Base-by-base conservation (phyloP, 2,113 vertebrate genomes). In the Ochotona princeps region DNA sequence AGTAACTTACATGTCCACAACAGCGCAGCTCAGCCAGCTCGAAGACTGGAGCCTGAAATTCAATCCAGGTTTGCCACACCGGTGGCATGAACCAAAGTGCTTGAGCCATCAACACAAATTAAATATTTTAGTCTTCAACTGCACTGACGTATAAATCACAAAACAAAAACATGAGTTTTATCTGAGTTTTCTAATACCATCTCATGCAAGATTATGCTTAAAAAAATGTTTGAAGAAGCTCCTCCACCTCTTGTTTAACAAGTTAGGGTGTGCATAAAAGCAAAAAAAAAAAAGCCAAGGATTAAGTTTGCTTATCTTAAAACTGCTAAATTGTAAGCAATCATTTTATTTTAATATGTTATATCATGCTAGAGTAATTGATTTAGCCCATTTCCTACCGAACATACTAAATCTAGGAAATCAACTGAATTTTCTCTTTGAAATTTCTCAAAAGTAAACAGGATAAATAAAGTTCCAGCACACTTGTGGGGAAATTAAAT, bases 241-340 rank as follows among this genome's bases (percentile, higher is more conserved):
- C 23, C 15, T 8, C 32, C 83, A 54, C 44, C 17, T n/a, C 30
- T 87, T 32, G 20, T 76, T 30, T 72, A 28, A 82, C 11, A 2
- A 66, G 73, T 93, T 30, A 87, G 83, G 47, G 81, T 87, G 83
- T 82, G 74, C 54, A 75, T 32, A 80, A 83, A 8, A 38, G 38
- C n/a, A 87, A 0, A 1, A 79, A 44, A 44, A 44, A 89, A 91
- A 60, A 20, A 95, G 74, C 15, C 51, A 87, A 30, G 23, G 15
- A 83, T 89, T 93, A 90, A 79, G 81, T 95, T n/a, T 94, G 76
- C 96, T 74, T 90, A 78, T 51, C 85, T 93, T 96, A 92, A 96
- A 96, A 86, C 20, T 23, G 84, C 70, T 67, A 93, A 70, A 76
- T 78, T 89, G n/a, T 30, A 83, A 38, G 85, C 89, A 91, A 75